These are phyloP conservation scores for Hafferia zeledoni DNA, from an alignment of 2,797 vertebrate genomes.

Conservation along the genomic window DNA sequence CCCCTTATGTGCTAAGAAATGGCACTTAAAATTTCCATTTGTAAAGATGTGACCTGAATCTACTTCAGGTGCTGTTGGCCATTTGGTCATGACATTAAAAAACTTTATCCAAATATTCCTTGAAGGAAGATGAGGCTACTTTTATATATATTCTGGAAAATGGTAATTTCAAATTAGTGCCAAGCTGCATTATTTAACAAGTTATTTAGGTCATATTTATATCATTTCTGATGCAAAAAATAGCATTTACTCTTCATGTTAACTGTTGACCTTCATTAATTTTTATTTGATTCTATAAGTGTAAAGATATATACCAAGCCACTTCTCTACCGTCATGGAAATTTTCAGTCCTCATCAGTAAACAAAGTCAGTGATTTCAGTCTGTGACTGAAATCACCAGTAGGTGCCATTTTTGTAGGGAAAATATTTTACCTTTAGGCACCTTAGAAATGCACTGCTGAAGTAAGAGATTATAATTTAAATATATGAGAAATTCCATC, in stretches of 20 bases:
- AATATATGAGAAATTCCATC: not conserved
- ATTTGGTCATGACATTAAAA: not conserved
- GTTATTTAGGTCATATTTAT: not conserved
- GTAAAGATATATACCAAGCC: not conserved
- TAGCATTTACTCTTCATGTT: not conserved
- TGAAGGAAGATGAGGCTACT: not conserved
- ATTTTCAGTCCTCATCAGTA: not conserved
- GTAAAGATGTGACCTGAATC: not conserved
- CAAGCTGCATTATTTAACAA: not conserved
- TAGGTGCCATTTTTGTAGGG: not conserved
- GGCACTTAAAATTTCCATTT: not conserved
- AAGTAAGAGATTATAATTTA: not conserved
- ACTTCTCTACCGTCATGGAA: not conserved
- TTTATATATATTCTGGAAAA: not conserved
- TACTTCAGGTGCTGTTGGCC: not conserved
- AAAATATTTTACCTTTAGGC: not conserved
- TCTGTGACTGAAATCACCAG: not conserved
- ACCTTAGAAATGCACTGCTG: not conserved
- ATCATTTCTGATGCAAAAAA: not conserved
- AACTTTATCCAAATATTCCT: not conserved
- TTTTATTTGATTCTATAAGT: not conserved
- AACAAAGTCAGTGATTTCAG: not conserved
- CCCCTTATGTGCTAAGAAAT: not conserved
- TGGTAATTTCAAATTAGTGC: not conserved
- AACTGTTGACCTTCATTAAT: not conserved